Evolutionary conservation across 1,140 invertebrate genomes (phyloP), one percentile per base, ranked within the genome.

Genomic region (Panagrolaimus sp.): DNA sequence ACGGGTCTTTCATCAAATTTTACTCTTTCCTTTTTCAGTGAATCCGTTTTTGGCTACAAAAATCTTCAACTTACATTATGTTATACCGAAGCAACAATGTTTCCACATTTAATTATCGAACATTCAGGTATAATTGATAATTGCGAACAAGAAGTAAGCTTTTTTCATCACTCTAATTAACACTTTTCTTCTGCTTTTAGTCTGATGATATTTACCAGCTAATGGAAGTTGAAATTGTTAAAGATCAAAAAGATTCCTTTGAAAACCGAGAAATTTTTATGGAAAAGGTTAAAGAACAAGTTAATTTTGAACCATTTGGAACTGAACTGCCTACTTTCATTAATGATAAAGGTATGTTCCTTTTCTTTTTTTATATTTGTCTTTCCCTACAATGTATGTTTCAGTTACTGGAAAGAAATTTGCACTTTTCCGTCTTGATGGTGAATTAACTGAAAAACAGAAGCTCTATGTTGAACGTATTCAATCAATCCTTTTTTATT

Each of bases 401-500:
- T 38, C 2, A 38, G 32, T 4, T 4, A 21, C 52, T 12, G 52
- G 28, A 12, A 58, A 58, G 52, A 28, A 28, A 21, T 58, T 26
- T 21, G 52, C 52, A 4, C n/a, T 58, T 12, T 58, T 58, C 5
- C 52, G 52, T 26, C 10, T 58, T 58, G 52, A 58, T 21, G 52
- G 52, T 21, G 52, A 58, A 17, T n/a, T 58, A 12, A 17, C 21
- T 5, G 52, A 58, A 21, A 58, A 58, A n/a, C 21, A n/a, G 1
- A 58, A 58, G 17, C 28, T 21, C 5, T 12, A 26, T 28, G 14
- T 58, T 24, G 85, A 89, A 74, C 87, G 90, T 69, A 85, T 97
- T 68, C 92, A 96, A 85, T 93, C 91, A 7, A 94, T 96, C 81
- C 85, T 96, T 12, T 83, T 96, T 66, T 98, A 92, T 90, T 98